Evolutionary conservation across 2,797 vertebrate species (phyloP), one percentile per base, ranked within the genome.

Genomic region (Acanthis flammea): DNA sequence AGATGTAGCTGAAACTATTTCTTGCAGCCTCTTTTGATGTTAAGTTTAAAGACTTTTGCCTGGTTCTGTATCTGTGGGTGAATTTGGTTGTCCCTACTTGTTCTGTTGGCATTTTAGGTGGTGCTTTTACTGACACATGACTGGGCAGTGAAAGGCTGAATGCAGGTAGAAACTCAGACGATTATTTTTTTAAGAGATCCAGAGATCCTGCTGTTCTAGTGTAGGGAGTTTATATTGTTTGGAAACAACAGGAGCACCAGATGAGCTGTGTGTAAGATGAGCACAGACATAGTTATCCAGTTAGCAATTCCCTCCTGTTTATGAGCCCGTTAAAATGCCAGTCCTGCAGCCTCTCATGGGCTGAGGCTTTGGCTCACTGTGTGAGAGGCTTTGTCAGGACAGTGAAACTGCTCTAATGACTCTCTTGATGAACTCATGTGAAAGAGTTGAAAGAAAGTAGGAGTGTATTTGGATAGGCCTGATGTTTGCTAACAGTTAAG

Each of bases 341-440:
- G 44, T 68, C 66, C 71, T 70, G 85, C 75, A 73, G 75, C 61
- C 19, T 53, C 0, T 0, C 25, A 5, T 0, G 0, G 48, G 73
- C 33, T 73, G 24, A 3, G 1, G 1, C 57, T 77, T 71, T 42
- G 41, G 17, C 51, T 73, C 16, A 0, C 1, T 12, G 28, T 14
- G 35, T 8, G 25, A 82, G 30, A 2, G 1, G 31, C 60, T 91
- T 45, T 85, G 48, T 60, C 31, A 31, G 70, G 30, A 27, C 19
- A 7, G 23, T n/a, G 28, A n/a, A 71, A 7, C 60, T 60, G 72
- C 33, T 74, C 27, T 60, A 1, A 0, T 66, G 39, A 22, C 61
- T 90, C 35, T 42, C 25, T 70, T 2, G 8, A 53, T 67, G 37
- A 76, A 57, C 16, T 80, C 7, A 1, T 8, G 8, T 1, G 4